A percentile compares a stretch with the other conserved stretches of the same genome.
These are phyloP conservation scores for Prolemur simus DNA, from an alignment of 2,113 vertebrate species.

Conservation along the genomic window DNA sequence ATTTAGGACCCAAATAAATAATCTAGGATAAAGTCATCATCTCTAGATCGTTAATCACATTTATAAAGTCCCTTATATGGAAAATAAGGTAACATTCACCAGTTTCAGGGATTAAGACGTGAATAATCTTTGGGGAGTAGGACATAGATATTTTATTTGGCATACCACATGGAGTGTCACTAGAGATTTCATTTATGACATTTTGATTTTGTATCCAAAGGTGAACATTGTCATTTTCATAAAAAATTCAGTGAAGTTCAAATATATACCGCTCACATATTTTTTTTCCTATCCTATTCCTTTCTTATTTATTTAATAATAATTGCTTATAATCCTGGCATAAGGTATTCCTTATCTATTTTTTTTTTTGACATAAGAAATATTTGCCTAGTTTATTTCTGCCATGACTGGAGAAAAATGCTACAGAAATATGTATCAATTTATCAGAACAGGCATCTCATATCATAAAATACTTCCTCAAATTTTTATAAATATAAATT, in stretches of 20 bases:
- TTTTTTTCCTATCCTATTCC: accelerated
- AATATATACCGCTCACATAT: neutral
- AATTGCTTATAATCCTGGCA: neutral
- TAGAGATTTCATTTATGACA: neutral
- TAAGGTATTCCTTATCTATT: neutral
- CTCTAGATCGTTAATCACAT: neutral
- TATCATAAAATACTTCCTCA: neutral
- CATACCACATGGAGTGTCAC: neutral
- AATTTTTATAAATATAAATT: neutral
- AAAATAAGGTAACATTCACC: neutral
- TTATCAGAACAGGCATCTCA: neutral
- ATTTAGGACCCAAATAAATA: neutral
- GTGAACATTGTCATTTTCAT: neutral
- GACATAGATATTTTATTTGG: neutral
- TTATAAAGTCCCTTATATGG: neutral
- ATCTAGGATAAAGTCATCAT: neutral
- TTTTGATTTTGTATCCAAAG: neutral
- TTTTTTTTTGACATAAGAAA: neutral
- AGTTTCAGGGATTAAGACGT: neutral
- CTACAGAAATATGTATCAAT: neutral
- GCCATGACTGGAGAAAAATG: neutral
- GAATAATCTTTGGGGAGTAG: neutral
- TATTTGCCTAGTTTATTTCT: neutral
- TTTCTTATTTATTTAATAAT: neutral
- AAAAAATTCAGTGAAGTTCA: neutral